Percentiles rank a stretch among this genome's conserved stretches.
Evolutionary conservation across 2,797 vertebrate species (phyloP).

Genomic region (Orientallactaga sibirica): DNA sequence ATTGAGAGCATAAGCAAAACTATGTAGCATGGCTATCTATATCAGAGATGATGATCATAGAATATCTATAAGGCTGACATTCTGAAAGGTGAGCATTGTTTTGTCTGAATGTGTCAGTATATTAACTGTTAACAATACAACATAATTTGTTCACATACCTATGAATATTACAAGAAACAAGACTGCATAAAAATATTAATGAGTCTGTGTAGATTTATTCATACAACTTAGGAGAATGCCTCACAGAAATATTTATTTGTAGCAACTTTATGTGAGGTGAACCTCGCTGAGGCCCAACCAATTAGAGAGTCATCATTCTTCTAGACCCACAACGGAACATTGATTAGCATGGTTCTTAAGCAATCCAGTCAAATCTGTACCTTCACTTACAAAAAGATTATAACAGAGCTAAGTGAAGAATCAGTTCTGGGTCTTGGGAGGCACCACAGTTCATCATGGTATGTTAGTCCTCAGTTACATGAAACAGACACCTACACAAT

Average conservation of each 20-base stretch:
- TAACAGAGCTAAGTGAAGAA: neutral
- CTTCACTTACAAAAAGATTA: constrained; percentile 13
- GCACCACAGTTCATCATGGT: neutral
- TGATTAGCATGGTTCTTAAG: neutral
- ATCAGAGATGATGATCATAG: neutral
- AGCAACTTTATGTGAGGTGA: neutral
- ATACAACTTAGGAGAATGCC: neutral
- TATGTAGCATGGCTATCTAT: neutral
- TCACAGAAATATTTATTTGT: constrained; percentile 43
- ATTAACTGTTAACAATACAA: constrained; percentile 8
- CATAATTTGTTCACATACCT: neutral
- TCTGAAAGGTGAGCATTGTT: neutral
- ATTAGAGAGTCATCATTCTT: constrained; percentile 15
- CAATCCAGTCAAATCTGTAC: neutral
- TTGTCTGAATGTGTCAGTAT: neutral
- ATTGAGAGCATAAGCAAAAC: neutral
- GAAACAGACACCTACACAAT: neutral
- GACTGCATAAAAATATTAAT: neutral
- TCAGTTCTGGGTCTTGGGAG: neutral
- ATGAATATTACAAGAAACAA: neutral
- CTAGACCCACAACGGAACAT: neutral
- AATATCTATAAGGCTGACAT: constrained; percentile 6
- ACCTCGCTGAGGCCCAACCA: neutral
- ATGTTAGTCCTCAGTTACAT: neutral
- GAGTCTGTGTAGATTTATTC: neutral